Evolutionary conservation across 2,888 invertebrate genomes (phyloP).

Genomic region (Epinotia bilunana): DNA sequence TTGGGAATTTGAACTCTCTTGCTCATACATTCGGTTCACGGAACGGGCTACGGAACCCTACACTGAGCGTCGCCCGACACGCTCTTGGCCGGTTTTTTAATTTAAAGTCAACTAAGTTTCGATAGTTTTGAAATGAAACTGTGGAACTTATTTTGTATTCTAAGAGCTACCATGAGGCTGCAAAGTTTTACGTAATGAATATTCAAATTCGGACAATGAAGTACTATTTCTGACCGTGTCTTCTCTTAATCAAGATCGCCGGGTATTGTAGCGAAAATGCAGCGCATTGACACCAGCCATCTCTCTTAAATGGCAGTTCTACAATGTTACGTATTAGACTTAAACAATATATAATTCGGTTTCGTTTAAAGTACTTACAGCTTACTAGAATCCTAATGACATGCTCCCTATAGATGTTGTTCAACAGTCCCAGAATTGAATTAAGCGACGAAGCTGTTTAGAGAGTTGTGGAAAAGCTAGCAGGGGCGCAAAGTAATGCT

Average conservation of each 20-base stretch:
- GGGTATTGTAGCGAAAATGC: conserved; percentile 3
- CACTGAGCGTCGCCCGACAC: no score
- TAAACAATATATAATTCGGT: neutral
- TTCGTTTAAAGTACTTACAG: neutral
- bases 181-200: conserved; percentile 34
- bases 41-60: no score
- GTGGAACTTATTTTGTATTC: conserved; percentile 20
- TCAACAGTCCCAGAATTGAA: neutral
- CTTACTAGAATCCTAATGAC: neutral
- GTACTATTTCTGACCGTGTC: conserved; percentile 30
- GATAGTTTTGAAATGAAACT: conserved; percentile 23
- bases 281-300: conserved; percentile 9
- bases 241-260: conserved; percentile 32
- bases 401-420: neutral
- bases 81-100: no score
- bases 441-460: conserved; percentile 4
- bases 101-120: neutral
- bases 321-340: neutral
- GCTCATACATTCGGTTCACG: no score
- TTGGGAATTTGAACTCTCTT: no score
- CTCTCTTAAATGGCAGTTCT: neutral
- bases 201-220: conserved; percentile 31
- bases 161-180: conserved; percentile 8
- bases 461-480: neutral
- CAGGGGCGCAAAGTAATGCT: conserved; percentile 30